These are phyloP conservation scores for Plodia interpunctella DNA, from an alignment of 1,140 invertebrate genomes.

Conservation along the genomic window DNA sequence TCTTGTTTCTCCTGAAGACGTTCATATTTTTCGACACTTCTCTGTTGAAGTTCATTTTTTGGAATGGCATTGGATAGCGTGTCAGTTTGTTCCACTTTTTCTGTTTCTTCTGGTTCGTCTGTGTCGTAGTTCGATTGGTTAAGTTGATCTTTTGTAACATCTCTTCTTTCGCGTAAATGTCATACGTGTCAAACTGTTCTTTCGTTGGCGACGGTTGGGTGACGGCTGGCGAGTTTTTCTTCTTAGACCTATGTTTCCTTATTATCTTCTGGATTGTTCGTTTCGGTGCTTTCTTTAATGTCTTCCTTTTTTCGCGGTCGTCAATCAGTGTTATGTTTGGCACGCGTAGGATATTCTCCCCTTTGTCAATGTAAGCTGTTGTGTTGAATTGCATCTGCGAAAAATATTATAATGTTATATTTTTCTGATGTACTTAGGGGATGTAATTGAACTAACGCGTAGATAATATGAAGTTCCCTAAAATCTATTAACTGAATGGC, in stretches of 20 bases:
- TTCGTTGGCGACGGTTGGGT: slow-evolving; percentile 24
- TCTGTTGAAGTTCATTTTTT: slow-evolving; percentile 36
- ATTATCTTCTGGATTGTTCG: slow-evolving; percentile 66
- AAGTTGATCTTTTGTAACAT: slow-evolving; percentile 23
- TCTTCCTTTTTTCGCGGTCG: slow-evolving; percentile 32
- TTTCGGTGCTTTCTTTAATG: slow-evolving; percentile 48
- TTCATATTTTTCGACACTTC: slow-evolving; percentile 3
- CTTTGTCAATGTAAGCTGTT: slow-evolving; percentile 45
- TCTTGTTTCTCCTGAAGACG: slow-evolving; percentile 35
- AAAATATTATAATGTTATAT: background rate
- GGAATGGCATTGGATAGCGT: slow-evolving; percentile 55
- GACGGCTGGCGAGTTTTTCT: slow-evolving; percentile 25
- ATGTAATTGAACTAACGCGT: too few species aligned
- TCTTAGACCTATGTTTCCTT: slow-evolving; percentile 43
- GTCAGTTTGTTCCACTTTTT: slow-evolving; percentile 42
- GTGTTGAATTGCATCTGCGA: slow-evolving; percentile 1
- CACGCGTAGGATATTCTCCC: slow-evolving; percentile 48
- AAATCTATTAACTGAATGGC: too few species aligned
- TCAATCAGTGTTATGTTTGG: slow-evolving; percentile 36
- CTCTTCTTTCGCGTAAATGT: slow-evolving; percentile 21
- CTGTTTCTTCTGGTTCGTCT: slow-evolving; percentile 36
- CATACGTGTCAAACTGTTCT: slow-evolving; percentile 17
- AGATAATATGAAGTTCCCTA: too few species aligned
- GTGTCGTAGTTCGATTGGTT: slow-evolving; percentile 31
- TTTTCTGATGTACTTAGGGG: background rate